Conservation (phyloP, 2,797 vertebrate genomes). For the Rachycentron canadum region DNA sequence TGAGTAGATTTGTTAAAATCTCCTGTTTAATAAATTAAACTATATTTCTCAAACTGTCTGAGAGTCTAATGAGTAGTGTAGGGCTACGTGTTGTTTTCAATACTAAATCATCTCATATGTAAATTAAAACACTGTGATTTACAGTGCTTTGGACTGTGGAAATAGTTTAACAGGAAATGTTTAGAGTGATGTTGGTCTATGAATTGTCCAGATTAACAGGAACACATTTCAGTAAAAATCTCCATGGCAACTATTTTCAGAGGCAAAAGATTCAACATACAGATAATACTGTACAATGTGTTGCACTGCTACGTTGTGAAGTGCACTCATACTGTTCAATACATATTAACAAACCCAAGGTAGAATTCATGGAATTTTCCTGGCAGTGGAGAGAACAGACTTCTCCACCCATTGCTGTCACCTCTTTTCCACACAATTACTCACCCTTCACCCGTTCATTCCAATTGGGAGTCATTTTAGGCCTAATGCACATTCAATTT, state of each 20-base stretch:
- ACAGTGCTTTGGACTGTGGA: too few relatives aligned
- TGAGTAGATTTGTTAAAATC: too few relatives aligned
- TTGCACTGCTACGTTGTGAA: not conserved
- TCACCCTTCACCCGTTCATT: constrained; percentile 60
- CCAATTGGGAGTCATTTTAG: constrained; percentile 71
- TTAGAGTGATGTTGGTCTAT: not conserved
- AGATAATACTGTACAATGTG: not conserved
- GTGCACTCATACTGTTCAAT: not conserved
- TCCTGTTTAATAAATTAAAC: too few relatives aligned
- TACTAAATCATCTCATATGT: too few relatives aligned
- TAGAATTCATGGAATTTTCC: constrained; percentile 1
- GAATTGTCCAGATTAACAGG: not conserved
- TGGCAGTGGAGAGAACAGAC: constrained; percentile 44
- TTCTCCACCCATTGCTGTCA: constrained; percentile 37
- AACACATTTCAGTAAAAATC: not conserved
- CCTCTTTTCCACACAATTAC: constrained; percentile 61
- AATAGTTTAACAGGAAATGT: too few relatives aligned
- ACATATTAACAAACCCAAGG: constrained; percentile 9
- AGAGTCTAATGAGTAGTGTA: too few relatives aligned
- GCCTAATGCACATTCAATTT: constrained; percentile 72
- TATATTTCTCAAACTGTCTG: too few relatives aligned
- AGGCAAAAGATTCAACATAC: not conserved
- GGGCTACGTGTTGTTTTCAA: too few relatives aligned
- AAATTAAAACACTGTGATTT: too few relatives aligned
- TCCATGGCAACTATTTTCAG: not conserved